Conservation (phyloP, 2,113 vertebrate genomes). For the Gobiocypris rarus region DNA sequence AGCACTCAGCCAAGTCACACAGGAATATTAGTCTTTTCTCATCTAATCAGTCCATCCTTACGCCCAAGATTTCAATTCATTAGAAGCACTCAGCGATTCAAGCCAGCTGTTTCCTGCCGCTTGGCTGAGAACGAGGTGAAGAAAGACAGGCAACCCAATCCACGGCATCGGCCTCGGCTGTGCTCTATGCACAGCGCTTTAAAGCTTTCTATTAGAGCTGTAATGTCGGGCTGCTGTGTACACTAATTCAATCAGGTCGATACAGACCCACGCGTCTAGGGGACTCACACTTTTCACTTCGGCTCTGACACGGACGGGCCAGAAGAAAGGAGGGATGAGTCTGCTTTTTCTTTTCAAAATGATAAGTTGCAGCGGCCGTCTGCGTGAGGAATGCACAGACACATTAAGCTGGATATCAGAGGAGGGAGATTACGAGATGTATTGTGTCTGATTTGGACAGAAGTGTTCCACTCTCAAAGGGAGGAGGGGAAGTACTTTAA, state of each 20-base stretch:
- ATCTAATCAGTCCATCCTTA: conserved; percentile 84
- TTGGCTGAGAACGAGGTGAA: conserved; percentile 84
- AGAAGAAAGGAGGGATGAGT: conserved; percentile 39
- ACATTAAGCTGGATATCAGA: conserved; percentile 35
- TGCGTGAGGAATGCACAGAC: conserved; percentile 35
- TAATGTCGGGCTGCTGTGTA: conserved; percentile 21
- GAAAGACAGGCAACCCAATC: conserved; percentile 83
- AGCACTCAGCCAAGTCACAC: conserved; percentile 78
- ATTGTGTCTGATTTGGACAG: conserved; percentile 45
- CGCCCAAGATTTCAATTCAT: conserved; percentile 83
- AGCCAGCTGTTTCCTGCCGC: conserved; percentile 89
- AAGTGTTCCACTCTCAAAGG: conserved; percentile 33
- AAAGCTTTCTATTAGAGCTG: conserved; percentile 28
- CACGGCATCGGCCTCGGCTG: conserved; percentile 67
- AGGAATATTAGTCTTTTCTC: conserved; percentile 88
- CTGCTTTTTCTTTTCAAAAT: conserved; percentile 11
- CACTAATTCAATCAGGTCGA: conserved; percentile 34
- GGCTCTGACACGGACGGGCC: background rate
- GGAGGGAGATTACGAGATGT: conserved; percentile 33
- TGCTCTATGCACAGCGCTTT: conserved; percentile 53
- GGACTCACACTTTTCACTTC: conserved; percentile 12
- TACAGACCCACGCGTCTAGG: conserved; percentile 34
- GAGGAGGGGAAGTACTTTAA: conserved; percentile 39
- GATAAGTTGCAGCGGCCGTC: conserved; percentile 22
- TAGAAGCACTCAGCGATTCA: conserved; percentile 88